Evolutionary conservation across 1,140 invertebrate genomes (phyloP).

Genomic region (Saccostrea echinata): DNA sequence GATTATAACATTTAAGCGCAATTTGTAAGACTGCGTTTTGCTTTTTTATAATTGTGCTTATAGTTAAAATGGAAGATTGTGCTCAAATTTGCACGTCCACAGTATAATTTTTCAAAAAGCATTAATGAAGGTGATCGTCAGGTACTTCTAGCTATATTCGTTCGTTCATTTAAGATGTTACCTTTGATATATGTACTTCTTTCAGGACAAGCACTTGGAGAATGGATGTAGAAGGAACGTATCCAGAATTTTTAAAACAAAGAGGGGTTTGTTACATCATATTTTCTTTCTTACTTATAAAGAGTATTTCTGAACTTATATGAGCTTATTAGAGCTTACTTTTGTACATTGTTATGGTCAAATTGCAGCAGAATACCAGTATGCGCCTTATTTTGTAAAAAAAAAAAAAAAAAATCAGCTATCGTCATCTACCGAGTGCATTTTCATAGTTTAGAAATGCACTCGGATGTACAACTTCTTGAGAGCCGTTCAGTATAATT

Average conservation of each 20-base stretch:
- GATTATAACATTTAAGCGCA: too few relatives aligned
- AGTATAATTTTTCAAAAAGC: too few relatives aligned
- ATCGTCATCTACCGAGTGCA: background rate
- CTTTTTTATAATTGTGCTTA: too few relatives aligned
- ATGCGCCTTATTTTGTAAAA: too few relatives aligned
- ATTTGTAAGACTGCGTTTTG: too few relatives aligned
- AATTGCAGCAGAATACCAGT: background rate
- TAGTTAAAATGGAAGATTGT: too few relatives aligned
- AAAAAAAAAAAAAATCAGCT: too few relatives aligned
- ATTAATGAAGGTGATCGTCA: too few relatives aligned
- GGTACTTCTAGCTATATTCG: too few relatives aligned
- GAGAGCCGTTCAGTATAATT: background rate
- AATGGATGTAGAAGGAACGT: constrained; percentile 54
- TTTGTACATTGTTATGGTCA: background rate
- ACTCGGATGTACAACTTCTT: too few relatives aligned
- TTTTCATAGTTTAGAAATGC: background rate
- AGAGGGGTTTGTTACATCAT: constrained; percentile 66
- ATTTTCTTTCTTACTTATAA: background rate
- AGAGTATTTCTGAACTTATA: background rate
- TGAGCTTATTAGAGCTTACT: background rate
- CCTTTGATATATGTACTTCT: background rate
- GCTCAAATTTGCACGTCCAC: too few relatives aligned
- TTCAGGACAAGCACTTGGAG: constrained; percentile 27
- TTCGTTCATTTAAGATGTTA: too few relatives aligned
- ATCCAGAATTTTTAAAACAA: constrained; percentile 58